A percentile compares a stretch with the other conserved stretches of the same genome.
phyloP scores from a whole-genome alignment of 2,113 vertebrate species.

The Enhydra lutris region DNA sequence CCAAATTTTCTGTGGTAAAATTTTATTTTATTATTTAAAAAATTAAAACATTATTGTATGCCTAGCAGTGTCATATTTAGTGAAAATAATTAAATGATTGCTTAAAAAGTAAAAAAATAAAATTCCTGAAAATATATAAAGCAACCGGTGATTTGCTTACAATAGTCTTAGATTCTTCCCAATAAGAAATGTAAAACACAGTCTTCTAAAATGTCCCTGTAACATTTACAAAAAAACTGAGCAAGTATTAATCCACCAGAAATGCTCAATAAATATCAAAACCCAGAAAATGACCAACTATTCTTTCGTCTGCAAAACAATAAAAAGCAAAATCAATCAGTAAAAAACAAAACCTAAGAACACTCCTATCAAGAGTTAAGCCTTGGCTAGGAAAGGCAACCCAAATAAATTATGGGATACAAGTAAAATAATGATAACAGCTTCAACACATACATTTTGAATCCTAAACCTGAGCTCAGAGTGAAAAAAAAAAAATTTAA shows the following conservation, averaged over 20 bases:
- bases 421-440: neutral
- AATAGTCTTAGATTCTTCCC: neutral
- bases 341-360: neutral
- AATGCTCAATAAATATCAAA: neutral
- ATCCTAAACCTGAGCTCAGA: neutral
- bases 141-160: neutral
- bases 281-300: neutral
- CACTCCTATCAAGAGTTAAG: neutral
- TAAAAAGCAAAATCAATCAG: neutral
- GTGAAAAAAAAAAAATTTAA: neutral
- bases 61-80: neutral
- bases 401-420: neutral
- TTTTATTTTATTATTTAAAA: neutral
- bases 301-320: neutral
- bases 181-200: neutral
- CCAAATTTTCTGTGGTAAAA: neutral
- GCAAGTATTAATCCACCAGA: neutral
- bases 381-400: neutral
- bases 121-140: neutral
- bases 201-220: neutral
- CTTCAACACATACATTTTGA: neutral
- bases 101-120: neutral
- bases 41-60: neutral
- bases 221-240: neutral
- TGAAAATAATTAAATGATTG: neutral